These are phyloP conservation scores for Ophiodon elongatus DNA, from an alignment of 2,113 vertebrate genomes.

Conservation along the genomic window DNA sequence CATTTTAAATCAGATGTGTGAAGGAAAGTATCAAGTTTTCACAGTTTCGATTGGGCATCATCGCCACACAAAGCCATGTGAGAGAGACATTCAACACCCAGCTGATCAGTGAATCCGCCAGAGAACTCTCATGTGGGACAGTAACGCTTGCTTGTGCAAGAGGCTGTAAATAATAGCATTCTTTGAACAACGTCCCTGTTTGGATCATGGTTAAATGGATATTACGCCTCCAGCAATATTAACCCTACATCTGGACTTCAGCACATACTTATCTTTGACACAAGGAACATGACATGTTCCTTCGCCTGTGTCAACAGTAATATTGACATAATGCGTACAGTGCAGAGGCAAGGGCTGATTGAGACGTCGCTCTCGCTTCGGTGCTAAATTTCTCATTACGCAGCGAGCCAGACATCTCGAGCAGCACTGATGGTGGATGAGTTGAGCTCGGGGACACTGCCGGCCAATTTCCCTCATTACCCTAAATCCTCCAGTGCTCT, in stretches of 20 bases:
- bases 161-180: slow-evolving; percentile 1
- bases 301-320: slow-evolving; percentile 25
- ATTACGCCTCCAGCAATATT: not conserved
- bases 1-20: slow-evolving; percentile 11
- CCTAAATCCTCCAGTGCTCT: slow-evolving; percentile 55
- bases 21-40: not conserved
- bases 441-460: slow-evolving; percentile 57
- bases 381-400: slow-evolving; percentile 51
- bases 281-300: not conserved
- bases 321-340: slow-evolving; percentile 18
- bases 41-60: not conserved
- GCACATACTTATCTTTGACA: not conserved
- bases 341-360: slow-evolving; percentile 18
- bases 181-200: not conserved
- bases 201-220: slow-evolving; percentile 16
- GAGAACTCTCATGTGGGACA: not conserved
- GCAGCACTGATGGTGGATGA: slow-evolving; percentile 49
- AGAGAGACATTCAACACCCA: not conserved
- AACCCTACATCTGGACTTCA: not conserved
- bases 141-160: not conserved
- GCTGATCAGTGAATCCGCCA: not conserved
- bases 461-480: slow-evolving; percentile 65
- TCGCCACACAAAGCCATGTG: not conserved
- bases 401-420: slow-evolving; percentile 39
- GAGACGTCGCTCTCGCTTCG: slow-evolving; percentile 21